These are phyloP conservation scores for Diachasma alloeum DNA, from an alignment of 1,140 invertebrate genomes.

Conservation along the genomic window DNA sequence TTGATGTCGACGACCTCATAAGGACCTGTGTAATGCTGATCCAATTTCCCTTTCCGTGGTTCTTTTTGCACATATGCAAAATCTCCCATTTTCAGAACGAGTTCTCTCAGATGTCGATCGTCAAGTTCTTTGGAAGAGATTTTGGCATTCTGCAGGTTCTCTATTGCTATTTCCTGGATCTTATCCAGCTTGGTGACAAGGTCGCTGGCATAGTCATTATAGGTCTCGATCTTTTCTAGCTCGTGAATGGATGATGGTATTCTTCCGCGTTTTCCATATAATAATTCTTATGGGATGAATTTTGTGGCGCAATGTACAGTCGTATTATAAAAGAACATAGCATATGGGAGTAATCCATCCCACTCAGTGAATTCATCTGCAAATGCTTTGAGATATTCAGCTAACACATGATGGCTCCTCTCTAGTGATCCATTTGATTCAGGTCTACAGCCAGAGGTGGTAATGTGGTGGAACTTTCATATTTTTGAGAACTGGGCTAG, in stretches of 20 bases:
- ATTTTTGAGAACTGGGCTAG: too few relatives aligned
- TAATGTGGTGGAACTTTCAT: too few relatives aligned
- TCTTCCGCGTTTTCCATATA: not conserved
- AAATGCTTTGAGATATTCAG: not conserved
- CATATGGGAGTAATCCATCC: slow-evolving; percentile 3
- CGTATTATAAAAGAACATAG: slow-evolving; percentile 9
- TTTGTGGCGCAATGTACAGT: not conserved
- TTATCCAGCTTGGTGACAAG: not conserved
- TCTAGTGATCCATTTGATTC: too few relatives aligned
- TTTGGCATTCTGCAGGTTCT: not conserved
- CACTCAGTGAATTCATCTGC: not conserved
- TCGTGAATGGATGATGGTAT: not conserved
- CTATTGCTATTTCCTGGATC: not conserved
- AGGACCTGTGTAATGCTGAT: not conserved
- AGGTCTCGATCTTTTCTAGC: not conserved
- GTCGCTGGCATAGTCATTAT: not conserved
- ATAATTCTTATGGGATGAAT: not conserved
- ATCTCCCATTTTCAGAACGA: not conserved
- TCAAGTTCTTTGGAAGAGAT: not conserved
- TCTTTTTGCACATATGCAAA: too few relatives aligned
- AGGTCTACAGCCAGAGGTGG: too few relatives aligned
- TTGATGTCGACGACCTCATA: slow-evolving; percentile 7
- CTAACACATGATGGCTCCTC: too few relatives aligned
- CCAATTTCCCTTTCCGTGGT: not conserved
- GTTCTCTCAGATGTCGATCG: not conserved